Evolutionary conservation across 2,113 vertebrate genomes (phyloP).

Genomic region (Okapia johnstoni): DNA sequence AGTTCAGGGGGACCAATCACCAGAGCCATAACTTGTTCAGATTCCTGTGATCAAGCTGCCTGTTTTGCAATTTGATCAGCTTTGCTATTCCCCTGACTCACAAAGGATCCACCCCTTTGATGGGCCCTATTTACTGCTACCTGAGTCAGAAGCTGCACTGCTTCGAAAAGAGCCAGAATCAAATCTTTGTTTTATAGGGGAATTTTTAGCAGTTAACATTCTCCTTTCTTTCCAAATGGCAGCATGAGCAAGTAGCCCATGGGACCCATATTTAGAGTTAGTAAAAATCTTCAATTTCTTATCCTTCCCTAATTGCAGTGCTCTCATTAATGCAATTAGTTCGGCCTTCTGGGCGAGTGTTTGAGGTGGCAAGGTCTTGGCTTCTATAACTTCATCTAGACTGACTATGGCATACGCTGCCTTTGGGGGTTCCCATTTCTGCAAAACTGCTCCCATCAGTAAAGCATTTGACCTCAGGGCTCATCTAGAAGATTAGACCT

Average conservation of each 20-base stretch:
- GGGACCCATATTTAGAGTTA: background rate
- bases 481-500: background rate
- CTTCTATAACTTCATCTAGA: background rate
- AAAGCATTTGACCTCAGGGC: background rate
- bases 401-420: background rate
- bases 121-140: background rate
- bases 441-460: background rate
- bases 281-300: background rate
- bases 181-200: background rate
- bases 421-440: background rate
- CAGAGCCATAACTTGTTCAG: background rate
- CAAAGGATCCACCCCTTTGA: background rate
- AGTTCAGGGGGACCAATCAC: background rate
- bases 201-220: background rate
- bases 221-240: background rate
- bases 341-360: background rate
- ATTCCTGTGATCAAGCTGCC: background rate
- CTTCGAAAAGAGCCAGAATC: background rate
- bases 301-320: background rate
- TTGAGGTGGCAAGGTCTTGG: background rate
- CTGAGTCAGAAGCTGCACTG: background rate
- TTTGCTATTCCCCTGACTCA: background rate
- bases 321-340: background rate
- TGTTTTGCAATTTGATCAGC: background rate
- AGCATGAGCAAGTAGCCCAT: background rate